A percentile compares a stretch with the other conserved stretches of the same genome.
These are phyloP conservation scores for Campylomormyrus numenius DNA, from an alignment of 2,113 vertebrate genomes.

Conservation along the genomic window DNA sequence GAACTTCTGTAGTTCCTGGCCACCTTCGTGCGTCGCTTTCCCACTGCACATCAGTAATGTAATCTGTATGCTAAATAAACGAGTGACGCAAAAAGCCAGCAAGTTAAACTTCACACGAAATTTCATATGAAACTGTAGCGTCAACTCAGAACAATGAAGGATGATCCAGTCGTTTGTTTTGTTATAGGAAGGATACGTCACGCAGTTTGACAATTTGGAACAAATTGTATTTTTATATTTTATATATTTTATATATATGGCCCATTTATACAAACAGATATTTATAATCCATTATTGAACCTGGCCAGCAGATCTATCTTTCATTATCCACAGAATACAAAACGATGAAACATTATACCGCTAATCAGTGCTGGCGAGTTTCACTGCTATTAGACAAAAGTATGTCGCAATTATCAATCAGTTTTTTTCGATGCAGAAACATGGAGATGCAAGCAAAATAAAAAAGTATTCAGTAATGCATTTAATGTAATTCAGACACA, in stretches of 20 bases:
- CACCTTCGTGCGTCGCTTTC: no score
- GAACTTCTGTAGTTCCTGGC: neutral
- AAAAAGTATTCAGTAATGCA: neutral
- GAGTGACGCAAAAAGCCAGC: neutral
- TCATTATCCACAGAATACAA: neutral
- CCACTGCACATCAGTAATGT: neutral
- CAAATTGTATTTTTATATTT: neutral
- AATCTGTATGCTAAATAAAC: neutral
- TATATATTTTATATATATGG: neutral
- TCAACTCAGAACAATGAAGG: neutral
- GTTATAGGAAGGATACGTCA: neutral
- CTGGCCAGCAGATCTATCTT: neutral
- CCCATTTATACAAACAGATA: neutral
- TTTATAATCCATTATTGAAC: neutral
- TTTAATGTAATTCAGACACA: neutral
- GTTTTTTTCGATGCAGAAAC: neutral
- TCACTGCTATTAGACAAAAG: neutral
- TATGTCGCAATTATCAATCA: no score
- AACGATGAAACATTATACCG: neutral
- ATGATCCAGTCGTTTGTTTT: neutral
- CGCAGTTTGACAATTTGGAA: neutral
- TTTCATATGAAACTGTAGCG: neutral
- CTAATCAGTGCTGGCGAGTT: neutral
- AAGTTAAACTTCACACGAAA: neutral
- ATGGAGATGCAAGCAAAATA: neutral